Evolutionary conservation across 2,888 invertebrate genomes (phyloP), one percentile per base, ranked within the genome.

Genomic region (Laspeyria flexula): DNA sequence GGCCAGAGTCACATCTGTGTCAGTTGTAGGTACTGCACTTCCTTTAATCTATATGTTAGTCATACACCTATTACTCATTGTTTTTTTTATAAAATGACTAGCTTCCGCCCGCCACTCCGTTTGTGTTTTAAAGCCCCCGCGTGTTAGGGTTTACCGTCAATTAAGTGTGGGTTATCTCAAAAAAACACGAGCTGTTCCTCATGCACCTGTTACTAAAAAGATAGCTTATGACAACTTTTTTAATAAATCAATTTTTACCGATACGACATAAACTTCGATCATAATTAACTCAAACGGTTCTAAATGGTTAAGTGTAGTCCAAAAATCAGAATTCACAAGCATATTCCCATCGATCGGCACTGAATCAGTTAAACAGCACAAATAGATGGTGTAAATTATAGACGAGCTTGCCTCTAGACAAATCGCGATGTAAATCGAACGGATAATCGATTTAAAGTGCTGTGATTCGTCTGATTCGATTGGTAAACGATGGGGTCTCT

Each of bases 311-410:
- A n/a, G n/a, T n/a, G n/a, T n/a, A n/a, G n/a, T n/a, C n/a, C n/a
- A n/a, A n/a, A n/a, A n/a, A n/a, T n/a, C 7, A 25, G 9, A 3
- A 25, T 7, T 25, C 7, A 25, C 25, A 25, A 25, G 25, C 7
- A 7, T 7, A 25, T 25, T 25, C 25, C 25, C 21, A 40, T 12
- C 33, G 35, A 21, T 12, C 15, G 21, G 44, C 23, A 55, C 15
- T 11, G 12, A 43, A 13, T 25, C 38, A 25, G 33, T 25, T 33
- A 25, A 49, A 49, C 35, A 43, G 48, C 48, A 34, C 29, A 55
- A 69, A 76, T 73, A 73, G 68, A 63, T 43, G 43, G 29, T 12
- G 48, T 75, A 61, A 60, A 68, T 72, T 60, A 75, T 74, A 65
- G 52, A 74, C 52, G 38, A 44, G 35, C 9, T 3, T 18, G 33